phyloP scores from a whole-genome alignment of 2,113 vertebrate species.

The Passer montanus region DNA sequence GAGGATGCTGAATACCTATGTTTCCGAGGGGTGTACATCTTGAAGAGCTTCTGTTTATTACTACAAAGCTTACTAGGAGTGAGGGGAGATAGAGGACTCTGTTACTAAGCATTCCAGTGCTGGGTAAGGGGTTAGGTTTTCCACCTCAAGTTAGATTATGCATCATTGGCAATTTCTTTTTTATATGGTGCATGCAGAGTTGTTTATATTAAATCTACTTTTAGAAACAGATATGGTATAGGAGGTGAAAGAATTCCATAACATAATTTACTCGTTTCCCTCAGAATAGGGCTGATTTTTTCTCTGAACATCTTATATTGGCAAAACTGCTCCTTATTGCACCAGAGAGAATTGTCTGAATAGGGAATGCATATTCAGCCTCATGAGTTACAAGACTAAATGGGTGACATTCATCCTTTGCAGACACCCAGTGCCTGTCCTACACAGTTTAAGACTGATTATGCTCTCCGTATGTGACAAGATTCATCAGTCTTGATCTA shows the following conservation, averaged over 20 bases:
- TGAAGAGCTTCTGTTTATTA: conserved; percentile 93
- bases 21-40: conserved; percentile 86
- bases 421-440: not conserved
- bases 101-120: conserved; percentile 78
- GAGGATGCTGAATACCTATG: conserved; percentile 92
- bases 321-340: not conserved
- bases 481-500: not conserved
- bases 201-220: conserved; percentile 7
- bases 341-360: not conserved
- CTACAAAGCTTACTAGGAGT: conserved; percentile 90
- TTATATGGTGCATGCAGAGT: not conserved
- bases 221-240: not conserved
- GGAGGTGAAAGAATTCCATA: not conserved
- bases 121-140: conserved; percentile 61
- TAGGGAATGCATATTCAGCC: not conserved
- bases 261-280: not conserved
- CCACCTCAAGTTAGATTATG: conserved; percentile 29
- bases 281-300: not conserved
- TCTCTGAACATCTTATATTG: not conserved
- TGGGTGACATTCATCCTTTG: not conserved
- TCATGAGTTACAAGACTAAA: not conserved
- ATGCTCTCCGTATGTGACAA: not conserved
- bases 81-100: conserved; percentile 85
- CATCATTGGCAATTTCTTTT: not conserved
- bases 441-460: not conserved